These are phyloP conservation scores for Chiridota heheva DNA, from an alignment of 35 echinoderm and acorn worm genomes.

Conservation along the genomic window DNA sequence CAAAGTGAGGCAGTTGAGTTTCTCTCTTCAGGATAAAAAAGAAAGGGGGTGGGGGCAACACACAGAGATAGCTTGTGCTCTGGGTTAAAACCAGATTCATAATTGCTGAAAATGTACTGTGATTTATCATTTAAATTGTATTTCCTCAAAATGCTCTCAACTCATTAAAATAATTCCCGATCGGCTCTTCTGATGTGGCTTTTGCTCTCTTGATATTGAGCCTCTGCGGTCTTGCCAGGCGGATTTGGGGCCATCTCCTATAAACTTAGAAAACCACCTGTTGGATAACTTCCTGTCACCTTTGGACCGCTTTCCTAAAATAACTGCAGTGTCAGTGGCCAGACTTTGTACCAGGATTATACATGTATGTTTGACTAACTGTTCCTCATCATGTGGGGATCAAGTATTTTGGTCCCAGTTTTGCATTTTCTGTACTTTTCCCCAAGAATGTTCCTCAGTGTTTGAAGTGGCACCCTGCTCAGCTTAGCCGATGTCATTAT, in stretches of 20 bases:
- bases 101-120: neutral
- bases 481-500: too few relatives aligned
- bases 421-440: too few relatives aligned
- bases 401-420: too few relatives aligned
- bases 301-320: too few relatives aligned
- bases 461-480: too few relatives aligned
- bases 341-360: too few relatives aligned
- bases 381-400: too few relatives aligned
- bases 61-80: neutral
- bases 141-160: neutral
- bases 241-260: neutral
- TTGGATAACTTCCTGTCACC: too few relatives aligned
- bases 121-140: neutral
- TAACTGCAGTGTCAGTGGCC: too few relatives aligned
- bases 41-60: neutral
- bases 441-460: too few relatives aligned
- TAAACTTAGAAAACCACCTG: too few relatives aligned
- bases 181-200: neutral
- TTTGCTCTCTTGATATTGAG: neutral
- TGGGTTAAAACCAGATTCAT: neutral
- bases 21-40: neutral
- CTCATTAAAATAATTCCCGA: neutral
- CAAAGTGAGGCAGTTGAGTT: neutral
- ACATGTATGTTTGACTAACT: too few relatives aligned
- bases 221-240: neutral